phyloP scores from a whole-genome alignment of 2,113 vertebrate species.

The Sinocyclocheilus rhinocerous region DNA sequence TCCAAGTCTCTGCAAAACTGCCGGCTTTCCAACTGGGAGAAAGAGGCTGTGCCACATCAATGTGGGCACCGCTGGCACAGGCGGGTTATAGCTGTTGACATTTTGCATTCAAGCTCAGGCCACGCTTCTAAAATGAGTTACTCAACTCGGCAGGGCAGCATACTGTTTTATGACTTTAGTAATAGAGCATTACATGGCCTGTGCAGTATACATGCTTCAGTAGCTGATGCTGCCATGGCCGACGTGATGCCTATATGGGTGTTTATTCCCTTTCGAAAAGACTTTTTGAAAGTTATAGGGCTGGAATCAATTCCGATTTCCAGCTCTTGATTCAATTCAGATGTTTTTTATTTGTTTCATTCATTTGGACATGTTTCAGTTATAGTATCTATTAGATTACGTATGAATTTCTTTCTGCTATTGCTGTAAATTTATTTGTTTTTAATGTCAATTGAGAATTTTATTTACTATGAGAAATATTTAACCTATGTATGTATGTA shows the following conservation, averaged over 20 bases:
- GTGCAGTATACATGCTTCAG: neutral
- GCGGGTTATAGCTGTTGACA: slow-evolving; percentile 74
- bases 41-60: slow-evolving; percentile 78
- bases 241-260: neutral
- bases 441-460: too few relatives aligned
- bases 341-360: neutral
- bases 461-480: neutral
- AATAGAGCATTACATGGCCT: neutral
- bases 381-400: neutral
- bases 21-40: slow-evolving; percentile 76
- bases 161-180: slow-evolving; percentile 10
- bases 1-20: slow-evolving; percentile 78
- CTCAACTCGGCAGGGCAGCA: slow-evolving; percentile 51
- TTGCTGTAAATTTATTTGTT: too few relatives aligned
- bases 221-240: neutral
- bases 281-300: neutral
- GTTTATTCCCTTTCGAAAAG: neutral
- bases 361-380: neutral
- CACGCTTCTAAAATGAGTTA: slow-evolving; percentile 72
- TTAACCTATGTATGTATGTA: neutral
- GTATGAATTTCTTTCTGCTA: too few relatives aligned
- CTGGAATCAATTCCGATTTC: neutral
- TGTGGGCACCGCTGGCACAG: slow-evolving; percentile 70
- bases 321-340: too few relatives aligned
- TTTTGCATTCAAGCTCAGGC: slow-evolving; percentile 65